Conservation (phyloP, 2,113 vertebrate species). For the Myiozetetes cayanensis region DNA sequence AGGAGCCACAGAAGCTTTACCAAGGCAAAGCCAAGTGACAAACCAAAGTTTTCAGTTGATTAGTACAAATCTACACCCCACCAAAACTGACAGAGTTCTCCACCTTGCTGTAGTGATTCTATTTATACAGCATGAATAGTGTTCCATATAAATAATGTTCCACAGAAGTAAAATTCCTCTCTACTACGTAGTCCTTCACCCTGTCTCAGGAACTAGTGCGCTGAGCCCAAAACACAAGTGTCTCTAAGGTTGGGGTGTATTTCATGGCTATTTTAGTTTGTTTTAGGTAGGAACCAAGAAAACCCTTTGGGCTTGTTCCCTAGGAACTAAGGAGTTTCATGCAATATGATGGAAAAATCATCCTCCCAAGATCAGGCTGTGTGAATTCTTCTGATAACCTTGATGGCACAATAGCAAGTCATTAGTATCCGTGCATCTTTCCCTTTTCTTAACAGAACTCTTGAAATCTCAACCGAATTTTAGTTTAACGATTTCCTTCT, state of each 20-base stretch:
- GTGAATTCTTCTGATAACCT: neutral
- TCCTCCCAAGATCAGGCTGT: neutral
- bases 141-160: neutral
- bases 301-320: neutral
- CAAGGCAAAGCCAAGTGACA: conserved; percentile 18
- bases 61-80: conserved; percentile 33
- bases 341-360: neutral
- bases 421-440: neutral
- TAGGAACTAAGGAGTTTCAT: neutral
- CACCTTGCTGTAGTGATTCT: conserved; percentile 17
- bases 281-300: neutral
- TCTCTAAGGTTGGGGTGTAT: neutral
- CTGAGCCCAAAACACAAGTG: neutral
- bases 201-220: neutral
- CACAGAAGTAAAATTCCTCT: neutral
- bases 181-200: neutral
- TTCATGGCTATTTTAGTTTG: neutral
- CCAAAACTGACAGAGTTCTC: conserved; percentile 32
- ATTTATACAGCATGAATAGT: conserved; percentile 32
- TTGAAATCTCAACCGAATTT: neutral
- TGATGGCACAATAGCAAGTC: neutral
- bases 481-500: neutral
- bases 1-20: conserved; percentile 30
- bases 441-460: neutral
- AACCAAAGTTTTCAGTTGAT: conserved; percentile 28